Evolutionary conservation across 2,888 invertebrate genomes (phyloP), one percentile per base, ranked within the genome.

Genomic region (Carpatolechia fugitivella): DNA sequence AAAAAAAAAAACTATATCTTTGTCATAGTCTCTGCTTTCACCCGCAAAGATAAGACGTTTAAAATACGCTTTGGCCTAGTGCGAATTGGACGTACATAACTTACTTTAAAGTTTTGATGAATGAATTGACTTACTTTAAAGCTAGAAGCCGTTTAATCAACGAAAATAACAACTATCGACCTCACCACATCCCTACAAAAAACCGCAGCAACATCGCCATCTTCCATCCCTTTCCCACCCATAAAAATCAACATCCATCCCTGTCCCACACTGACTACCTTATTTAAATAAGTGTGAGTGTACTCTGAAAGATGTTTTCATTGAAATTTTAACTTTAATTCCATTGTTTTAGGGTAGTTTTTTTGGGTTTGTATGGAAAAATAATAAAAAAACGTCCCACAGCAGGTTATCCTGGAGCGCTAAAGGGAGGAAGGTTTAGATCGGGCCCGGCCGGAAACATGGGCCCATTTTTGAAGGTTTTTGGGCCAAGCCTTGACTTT

Each of bases 201-300:
- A 80, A 83, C 73, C 82, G 77, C 78, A 78, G 80, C 82, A 85
- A 84, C 83, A 81, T 80, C 76, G 78, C 76, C 58, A 70, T 79
- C 74, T 48, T 62, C 64, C 68, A 62, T 81, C 85, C 73, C 71
- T 72, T 70, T 84, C 72, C 53, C 78, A 64, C 74, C 61, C 80
- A 76, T 75, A 74, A 76, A 78, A 77, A 60, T 56, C 65, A 65
- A 60, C 56, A 56, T 69, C 64, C 52, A 60, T 82, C 85, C 70
- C 79, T 66, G 70, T 85, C 80, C 57, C 79, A 74, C 86, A 71
- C 73, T 66, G 78, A 84, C 87, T 88, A 85, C 86, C 86, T 88
- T 87, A 89, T 89, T 89, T 89, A 89, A 89, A 89, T 89, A 87
- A 84, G 80, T 82, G 76, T 86, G 80, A 78, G 75, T 72, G 72